Evolutionary conservation across 2,888 invertebrate species (phyloP).

Genomic region (Operophtera brumata): DNA sequence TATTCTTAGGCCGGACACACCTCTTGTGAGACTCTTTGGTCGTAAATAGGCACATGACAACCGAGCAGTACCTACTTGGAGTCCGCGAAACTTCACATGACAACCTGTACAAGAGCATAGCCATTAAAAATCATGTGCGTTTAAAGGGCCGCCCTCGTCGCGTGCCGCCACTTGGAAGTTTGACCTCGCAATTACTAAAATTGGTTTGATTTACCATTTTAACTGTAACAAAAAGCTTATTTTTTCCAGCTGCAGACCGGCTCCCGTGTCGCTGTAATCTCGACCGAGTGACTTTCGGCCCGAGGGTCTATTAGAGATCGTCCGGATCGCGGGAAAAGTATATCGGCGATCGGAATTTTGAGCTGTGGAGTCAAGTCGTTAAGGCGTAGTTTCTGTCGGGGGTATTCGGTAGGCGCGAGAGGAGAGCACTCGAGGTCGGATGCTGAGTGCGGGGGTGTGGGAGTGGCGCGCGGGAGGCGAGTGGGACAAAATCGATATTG

Average conservation of each 20-base stretch:
- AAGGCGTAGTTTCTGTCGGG: conserved; percentile 77
- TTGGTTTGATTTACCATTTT: conserved; percentile 81
- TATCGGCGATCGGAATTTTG: conserved; percentile 64
- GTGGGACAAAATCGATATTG: conserved; percentile 79
- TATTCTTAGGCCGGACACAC: too few relatives aligned
- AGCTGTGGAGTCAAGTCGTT: conserved; percentile 72
- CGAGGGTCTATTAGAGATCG: conserved; percentile 74
- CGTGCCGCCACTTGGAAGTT: conserved; percentile 71
- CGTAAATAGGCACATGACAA: too few relatives aligned
- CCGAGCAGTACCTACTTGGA: background rate
- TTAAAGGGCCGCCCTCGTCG: conserved; percentile 58
- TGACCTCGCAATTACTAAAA: conserved; percentile 80
- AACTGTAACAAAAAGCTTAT: conserved; percentile 81
- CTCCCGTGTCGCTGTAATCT: conserved; percentile 69
- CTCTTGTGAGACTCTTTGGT: too few relatives aligned
- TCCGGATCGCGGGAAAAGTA: conserved; percentile 52
- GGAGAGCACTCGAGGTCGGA: conserved; percentile 81
- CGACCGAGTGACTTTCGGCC: conserved; percentile 77
- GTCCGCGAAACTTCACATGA: conserved; percentile 31
- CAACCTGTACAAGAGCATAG: conserved; percentile 40
- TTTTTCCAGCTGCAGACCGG: conserved; percentile 68
- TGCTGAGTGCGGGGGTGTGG: conserved; percentile 73
- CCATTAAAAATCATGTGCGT: conserved; percentile 68
- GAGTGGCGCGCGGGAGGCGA: conserved; percentile 57
- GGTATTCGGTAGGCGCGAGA: conserved; percentile 77